Evolutionary conservation across 2,797 vertebrate genomes (phyloP).

Genomic region (Pangasius macronema): DNA sequence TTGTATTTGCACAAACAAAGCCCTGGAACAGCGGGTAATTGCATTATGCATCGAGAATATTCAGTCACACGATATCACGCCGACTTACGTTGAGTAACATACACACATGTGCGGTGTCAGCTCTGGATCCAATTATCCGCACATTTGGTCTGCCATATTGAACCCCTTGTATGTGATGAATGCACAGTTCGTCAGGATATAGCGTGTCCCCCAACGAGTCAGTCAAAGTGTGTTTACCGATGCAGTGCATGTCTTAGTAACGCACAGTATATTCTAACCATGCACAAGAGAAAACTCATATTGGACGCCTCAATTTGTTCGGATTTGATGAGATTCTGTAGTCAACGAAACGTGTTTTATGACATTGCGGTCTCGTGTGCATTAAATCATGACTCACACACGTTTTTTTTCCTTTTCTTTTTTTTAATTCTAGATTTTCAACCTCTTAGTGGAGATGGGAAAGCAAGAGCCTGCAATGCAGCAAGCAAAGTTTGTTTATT

Average conservation of each 20-base stretch:
- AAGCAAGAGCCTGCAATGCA: background rate
- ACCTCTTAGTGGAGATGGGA: conserved; percentile 7
- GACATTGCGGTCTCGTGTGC: conserved; percentile 2
- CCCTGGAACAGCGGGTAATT: conserved; percentile 40
- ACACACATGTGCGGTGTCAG: conserved; percentile 35
- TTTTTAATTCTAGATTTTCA: conserved; percentile 13
- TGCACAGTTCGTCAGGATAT: conserved; percentile 46
- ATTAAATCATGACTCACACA: conserved; percentile 18
- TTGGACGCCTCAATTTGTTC: conserved; percentile 33
- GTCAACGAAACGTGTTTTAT: conserved; percentile 31
- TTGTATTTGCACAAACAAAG: conserved; percentile 41
- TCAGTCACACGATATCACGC: conserved; percentile 35
- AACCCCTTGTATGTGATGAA: conserved; percentile 34
- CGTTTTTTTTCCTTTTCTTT: background rate
- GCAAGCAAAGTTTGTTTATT: conserved; percentile 52
- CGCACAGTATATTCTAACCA: conserved; percentile 24
- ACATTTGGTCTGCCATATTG: conserved; percentile 34
- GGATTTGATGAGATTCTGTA: conserved; percentile 17
- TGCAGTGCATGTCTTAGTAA: background rate
- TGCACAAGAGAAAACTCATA: conserved; percentile 18
- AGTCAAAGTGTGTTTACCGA: conserved; percentile 1
- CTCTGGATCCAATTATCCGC: conserved; percentile 40
- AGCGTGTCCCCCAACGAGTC: background rate
- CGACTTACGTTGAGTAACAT: conserved; percentile 37
- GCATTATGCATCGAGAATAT: conserved; percentile 41